Conservation (phyloP, 2,888 invertebrate genomes). For the Lomographa bimaculata region DNA sequence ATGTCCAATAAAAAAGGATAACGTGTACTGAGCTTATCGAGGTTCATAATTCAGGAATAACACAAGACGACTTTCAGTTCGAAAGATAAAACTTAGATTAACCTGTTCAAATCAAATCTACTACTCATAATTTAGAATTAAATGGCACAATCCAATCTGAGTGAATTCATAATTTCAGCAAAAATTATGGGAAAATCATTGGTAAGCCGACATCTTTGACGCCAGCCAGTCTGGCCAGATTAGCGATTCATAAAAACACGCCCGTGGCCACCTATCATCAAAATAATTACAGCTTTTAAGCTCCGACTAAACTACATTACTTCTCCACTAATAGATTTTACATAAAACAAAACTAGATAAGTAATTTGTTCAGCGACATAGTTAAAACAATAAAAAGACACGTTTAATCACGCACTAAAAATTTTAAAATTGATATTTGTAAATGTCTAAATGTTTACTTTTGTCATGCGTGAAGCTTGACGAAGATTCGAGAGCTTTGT, state of each 20-base stretch:
- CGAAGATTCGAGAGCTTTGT: no score
- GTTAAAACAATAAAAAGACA: no score
- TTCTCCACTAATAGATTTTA: slow-evolving; percentile 37
- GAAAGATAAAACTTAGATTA: slow-evolving; percentile 5
- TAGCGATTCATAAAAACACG: slow-evolving; percentile 41
- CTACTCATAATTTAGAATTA: slow-evolving; percentile 8
- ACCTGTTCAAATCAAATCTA: slow-evolving; percentile 8
- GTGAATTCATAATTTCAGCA: slow-evolving; percentile 20
- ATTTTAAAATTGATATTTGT: no score
- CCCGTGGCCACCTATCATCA: slow-evolving; percentile 44
- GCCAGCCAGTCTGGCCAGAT: slow-evolving; percentile 44
- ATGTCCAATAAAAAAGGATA: slow-evolving; percentile 19
- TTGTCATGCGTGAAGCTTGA: no score
- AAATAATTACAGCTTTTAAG: slow-evolving; percentile 47
- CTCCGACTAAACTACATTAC: slow-evolving; percentile 41
- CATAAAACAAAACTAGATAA: slow-evolving; percentile 21
- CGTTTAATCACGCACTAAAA: no score
- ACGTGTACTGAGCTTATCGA: slow-evolving; percentile 17
- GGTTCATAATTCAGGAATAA: slow-evolving; percentile 10
- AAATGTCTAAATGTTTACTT: no score
- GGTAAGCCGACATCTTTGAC: slow-evolving; percentile 41
- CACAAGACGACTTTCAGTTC: slow-evolving; percentile 7
- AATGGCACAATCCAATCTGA: slow-evolving; percentile 16
- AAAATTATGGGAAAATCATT: slow-evolving; percentile 32
- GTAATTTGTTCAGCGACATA: no score